Percentiles rank a stretch among this genome's conserved stretches.
Conservation (phyloP, 2,113 vertebrate species). For the Rutilus rutilus region DNA sequence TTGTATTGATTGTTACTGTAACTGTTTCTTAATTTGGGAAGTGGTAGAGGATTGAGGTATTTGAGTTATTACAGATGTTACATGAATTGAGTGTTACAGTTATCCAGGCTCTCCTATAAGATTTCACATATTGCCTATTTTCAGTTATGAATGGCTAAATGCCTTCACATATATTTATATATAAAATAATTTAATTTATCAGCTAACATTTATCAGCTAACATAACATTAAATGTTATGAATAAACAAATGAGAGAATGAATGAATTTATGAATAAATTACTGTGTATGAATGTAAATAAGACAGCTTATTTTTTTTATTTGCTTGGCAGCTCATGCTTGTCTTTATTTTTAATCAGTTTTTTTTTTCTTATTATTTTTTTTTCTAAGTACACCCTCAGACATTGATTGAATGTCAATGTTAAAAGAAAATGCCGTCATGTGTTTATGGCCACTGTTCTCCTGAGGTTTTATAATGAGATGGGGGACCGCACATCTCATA, state of each 20-base stretch:
- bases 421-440: constrained; percentile 38
- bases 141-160: background rate
- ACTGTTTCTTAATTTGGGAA: background rate
- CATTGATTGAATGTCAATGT: constrained; percentile 46
- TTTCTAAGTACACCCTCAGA: background rate
- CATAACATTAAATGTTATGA: background rate
- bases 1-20: background rate
- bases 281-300: too few relatives aligned
- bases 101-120: background rate
- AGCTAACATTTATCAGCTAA: background rate
- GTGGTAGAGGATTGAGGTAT: background rate
- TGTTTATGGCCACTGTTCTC: constrained; percentile 36
- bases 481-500: constrained; percentile 38
- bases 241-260: background rate
- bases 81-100: background rate
- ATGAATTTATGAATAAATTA: background rate
- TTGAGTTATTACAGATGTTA: background rate
- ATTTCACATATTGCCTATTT: background rate
- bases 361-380: background rate
- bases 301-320: constrained; percentile 1
- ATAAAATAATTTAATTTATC: background rate
- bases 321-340: background rate
- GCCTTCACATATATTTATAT: background rate
- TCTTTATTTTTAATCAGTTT: constrained; percentile 12
- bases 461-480: constrained; percentile 50